phyloP scores from a whole-genome alignment of 2,113 vertebrate genomes.

The Plecotus auritus region DNA sequence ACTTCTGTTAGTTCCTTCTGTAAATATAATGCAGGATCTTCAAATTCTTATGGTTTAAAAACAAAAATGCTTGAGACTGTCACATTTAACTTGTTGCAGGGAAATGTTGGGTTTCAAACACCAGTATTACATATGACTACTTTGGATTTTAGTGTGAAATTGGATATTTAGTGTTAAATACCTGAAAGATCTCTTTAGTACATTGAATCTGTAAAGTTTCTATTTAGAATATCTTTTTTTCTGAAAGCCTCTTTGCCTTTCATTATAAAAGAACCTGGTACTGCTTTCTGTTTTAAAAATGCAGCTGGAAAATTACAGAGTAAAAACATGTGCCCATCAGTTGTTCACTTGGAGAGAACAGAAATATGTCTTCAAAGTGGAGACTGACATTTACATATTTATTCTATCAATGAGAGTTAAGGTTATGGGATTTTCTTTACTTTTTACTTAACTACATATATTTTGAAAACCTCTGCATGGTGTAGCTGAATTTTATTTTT shows the following conservation, averaged over 20 bases:
- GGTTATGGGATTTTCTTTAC: constrained; percentile 5
- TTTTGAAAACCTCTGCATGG: not conserved
- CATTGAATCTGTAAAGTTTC: constrained; percentile 63
- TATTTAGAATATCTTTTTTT: constrained; percentile 58
- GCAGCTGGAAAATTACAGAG: constrained; percentile 65
- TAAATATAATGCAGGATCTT: not conserved
- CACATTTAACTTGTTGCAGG: not conserved
- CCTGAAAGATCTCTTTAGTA: constrained; percentile 42
- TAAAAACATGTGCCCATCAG: constrained; percentile 30
- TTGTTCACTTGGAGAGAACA: constrained; percentile 46
- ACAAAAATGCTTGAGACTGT: constrained; percentile 29
- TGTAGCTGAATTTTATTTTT: not conserved
- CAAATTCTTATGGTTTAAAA: constrained; percentile 30
- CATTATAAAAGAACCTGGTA: constrained; percentile 78
- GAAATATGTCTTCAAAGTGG: constrained; percentile 14
- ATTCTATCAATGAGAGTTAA: not conserved
- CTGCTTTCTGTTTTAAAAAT: constrained; percentile 66
- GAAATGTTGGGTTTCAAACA: constrained; percentile 20
- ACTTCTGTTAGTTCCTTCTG: constrained; percentile 1
- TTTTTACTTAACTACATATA: not conserved
- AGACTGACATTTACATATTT: not conserved
- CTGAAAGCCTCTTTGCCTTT: constrained; percentile 71
- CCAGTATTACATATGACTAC: not conserved
- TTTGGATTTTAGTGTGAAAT: constrained; percentile 48
- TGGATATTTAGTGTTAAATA: constrained; percentile 39